Base-by-base conservation (phyloP, 2,888 invertebrate species). In the Drosophila silvestris region DNA sequence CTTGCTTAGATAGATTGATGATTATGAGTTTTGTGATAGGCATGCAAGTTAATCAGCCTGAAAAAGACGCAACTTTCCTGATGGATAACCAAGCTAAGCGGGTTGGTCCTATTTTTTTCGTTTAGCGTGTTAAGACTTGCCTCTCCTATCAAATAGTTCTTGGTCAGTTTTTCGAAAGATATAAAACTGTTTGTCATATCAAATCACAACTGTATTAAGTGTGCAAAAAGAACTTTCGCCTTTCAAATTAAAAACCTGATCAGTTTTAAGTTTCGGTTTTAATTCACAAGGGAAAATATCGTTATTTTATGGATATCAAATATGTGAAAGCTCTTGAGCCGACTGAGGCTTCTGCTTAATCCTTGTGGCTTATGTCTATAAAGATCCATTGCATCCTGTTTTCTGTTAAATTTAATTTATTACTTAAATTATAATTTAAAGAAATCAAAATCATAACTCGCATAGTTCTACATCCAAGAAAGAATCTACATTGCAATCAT, bases 1-100 rank as follows among this genome's bases (percentile, higher is more conserved):
- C 80, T 80, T 70, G 26, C 26, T 41, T 58, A 74, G 75, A 70
- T 80, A 80, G 80, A 80, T 78, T 67, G 78, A 78, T 78, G 76
- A 78, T 79, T 78, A 78, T 78, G 80, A 78, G 78, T 78, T 70
- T 64, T 80, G 80, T 70, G 80, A 74, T 67, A 75, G 66, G 52
- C 60, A 52, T 61, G 76, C 67, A 70, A 78, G 76, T 70, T 80
- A 78, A 78, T 78, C 78, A 80, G 80, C 51, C 67, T 59, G 67
- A 80, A 75, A 70, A 75, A 75, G 58, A 80, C 62, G 37, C 66
- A 80, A 65, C 63, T 68, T 70, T 64, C 50, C 57, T 70, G 66
- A 79, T 70, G 61, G 66, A 80, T 80, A 33, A 56, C 70, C 47
- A 66, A 53, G 65, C 74, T 79, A 79, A 63, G 56, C 75, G 59